Evolutionary conservation across 2,888 invertebrate genomes (phyloP), one percentile per base, ranked within the genome.

Genomic region (Sarcophaga subvicina): DNA sequence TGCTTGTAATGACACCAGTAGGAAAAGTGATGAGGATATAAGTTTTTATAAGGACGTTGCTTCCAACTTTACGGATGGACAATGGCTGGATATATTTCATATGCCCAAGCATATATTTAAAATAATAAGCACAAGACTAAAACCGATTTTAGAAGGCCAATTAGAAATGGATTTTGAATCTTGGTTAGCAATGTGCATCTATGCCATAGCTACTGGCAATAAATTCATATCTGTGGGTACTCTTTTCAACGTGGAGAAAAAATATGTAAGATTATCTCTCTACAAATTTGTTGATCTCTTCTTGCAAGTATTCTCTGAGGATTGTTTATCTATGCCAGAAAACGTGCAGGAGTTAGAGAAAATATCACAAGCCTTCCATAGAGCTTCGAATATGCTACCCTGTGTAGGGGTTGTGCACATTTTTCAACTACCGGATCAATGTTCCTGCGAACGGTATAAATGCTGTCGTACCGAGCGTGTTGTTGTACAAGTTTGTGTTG

Each of bases 351-450:
- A 92, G 25, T 90, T 90, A 17, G 89, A 89, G 12, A 89, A 88
- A 17, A 92, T 93, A 5, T 85, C 90, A 0, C 88, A 89, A 2
- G 90, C 90, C 3, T 93, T 93, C 69, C 89, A 91, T 27, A 84
- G 88, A 3, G 91, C 91, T 4, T 91, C 92, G 8, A 91, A 92
- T 37, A 90, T 93, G 90, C 91, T 93, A 0, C 90, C 91, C 0
- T 89, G 91, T 6, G 90, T 92, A 6, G 93, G 93, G 1, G 90
- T 92, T 3, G 84, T 93, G n/a, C 91, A 91, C 2, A 90, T 91
- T 11, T 91, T 91, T 47, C 89, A 91, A 22, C 88, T 93, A 20
- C 91, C 92, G 69, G 86, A 90, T 17, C 88, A 88, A 86, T 89
- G 90, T 1, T 85, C 88, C 5, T 88, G 89, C 8, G 88, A 87